These are phyloP conservation scores for Anthrax anthrax DNA, from an alignment of 2,888 invertebrate species.

Conservation along the genomic window DNA sequence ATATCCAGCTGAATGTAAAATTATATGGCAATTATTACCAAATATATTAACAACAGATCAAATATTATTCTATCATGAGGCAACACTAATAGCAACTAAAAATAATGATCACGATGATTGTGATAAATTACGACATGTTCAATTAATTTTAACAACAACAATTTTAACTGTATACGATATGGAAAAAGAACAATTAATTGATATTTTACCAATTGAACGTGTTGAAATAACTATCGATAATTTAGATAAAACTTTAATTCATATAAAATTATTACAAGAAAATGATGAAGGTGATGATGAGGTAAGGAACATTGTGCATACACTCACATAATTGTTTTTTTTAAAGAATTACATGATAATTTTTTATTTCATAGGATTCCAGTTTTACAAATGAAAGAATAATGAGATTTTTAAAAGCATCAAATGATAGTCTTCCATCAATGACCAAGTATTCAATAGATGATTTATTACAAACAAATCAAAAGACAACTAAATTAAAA, in stretches of 20 bases:
- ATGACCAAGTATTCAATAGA: not conserved
- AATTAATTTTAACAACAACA: constrained; percentile 18
- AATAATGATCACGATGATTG: too few relatives aligned
- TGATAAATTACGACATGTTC: not conserved
- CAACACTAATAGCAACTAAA: constrained; percentile 15
- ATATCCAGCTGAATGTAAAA: constrained; percentile 24
- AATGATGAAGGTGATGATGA: not conserved
- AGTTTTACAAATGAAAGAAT: constrained; percentile 28
- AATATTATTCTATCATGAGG: constrained; percentile 27
- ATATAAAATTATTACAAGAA: constrained; percentile 12
- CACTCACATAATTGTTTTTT: not conserved
- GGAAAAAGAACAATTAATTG: constrained; percentile 21
- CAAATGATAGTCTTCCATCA: constrained; percentile 8
- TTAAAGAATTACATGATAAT: not conserved
- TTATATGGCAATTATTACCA: constrained; percentile 25
- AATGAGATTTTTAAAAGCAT: constrained; percentile 25
- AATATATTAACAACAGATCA: constrained; percentile 21
- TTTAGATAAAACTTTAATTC: constrained; percentile 23
- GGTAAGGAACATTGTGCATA: not conserved
- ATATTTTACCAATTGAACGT: constrained; percentile 23
- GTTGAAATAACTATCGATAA: constrained; percentile 21
- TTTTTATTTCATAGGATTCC: constrained; percentile 16
- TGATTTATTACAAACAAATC: not conserved
- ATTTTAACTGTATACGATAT: constrained; percentile 25
- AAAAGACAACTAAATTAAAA: not conserved